A percentile compares a stretch with the other conserved stretches of the same genome.
These are phyloP conservation scores for Eristalis pertinax DNA, from an alignment of 2,888 invertebrate genomes.

Conservation along the genomic window DNA sequence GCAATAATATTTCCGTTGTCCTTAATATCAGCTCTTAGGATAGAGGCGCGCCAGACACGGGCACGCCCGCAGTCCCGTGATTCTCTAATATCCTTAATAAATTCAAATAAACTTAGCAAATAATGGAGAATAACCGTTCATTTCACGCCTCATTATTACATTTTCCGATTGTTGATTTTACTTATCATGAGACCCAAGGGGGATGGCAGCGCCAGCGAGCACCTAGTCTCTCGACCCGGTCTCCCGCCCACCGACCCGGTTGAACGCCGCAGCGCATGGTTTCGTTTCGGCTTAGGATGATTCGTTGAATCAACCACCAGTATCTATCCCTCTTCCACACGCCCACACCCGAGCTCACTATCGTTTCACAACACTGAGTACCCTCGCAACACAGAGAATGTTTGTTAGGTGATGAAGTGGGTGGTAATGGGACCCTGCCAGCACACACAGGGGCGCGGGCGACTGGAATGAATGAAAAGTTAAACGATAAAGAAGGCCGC, in stretches of 20 bases:
- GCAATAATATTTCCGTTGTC: constrained; percentile 70
- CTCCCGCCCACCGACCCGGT: constrained; percentile 2
- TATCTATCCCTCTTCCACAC: neutral
- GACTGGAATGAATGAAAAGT: constrained; percentile 65
- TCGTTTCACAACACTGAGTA: neutral
- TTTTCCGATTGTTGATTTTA: constrained; percentile 73
- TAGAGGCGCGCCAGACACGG: constrained; percentile 15
- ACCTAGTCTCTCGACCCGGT: constrained; percentile 18
- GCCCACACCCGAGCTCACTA: neutral
- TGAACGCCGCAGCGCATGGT: constrained; percentile 13
- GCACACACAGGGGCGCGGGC: constrained; percentile 7
- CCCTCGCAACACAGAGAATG: constrained; percentile 49
- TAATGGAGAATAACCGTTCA: constrained; percentile 73
- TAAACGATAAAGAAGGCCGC: constrained; percentile 72
- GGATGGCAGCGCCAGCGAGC: constrained; percentile 35
- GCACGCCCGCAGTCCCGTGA: constrained; percentile 40
- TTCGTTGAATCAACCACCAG: constrained; percentile 33
- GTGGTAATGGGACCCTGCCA: constrained; percentile 41
- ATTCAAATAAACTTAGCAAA: constrained; percentile 72
- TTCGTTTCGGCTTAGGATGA: constrained; percentile 29
- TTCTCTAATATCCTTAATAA: constrained; percentile 71
- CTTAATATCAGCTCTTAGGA: constrained; percentile 53
- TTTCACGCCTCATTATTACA: constrained; percentile 73
- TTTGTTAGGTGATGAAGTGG: constrained; percentile 67
- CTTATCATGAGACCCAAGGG: constrained; percentile 67